Evolutionary conservation across 1,140 invertebrate species (phyloP).

Genomic region (Pogonus chalceus): DNA sequence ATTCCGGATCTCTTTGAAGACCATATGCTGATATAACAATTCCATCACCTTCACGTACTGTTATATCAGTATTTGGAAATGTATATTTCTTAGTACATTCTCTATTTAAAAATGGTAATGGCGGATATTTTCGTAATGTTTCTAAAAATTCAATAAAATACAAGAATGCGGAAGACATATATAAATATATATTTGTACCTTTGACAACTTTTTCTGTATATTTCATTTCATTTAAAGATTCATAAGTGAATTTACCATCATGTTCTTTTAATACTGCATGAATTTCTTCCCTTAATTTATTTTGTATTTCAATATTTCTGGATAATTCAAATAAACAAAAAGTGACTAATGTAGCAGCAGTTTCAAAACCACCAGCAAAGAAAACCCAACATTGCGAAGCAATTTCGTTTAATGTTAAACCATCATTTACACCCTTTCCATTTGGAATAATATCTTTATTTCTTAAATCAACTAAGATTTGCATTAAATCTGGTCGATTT

Average conservation of each 20-base stretch:
- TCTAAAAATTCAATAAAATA: conserved; percentile 25
- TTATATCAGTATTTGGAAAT: conserved; percentile 21
- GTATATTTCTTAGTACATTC: conserved; percentile 21
- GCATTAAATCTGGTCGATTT: conserved; percentile 34
- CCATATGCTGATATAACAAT: conserved; percentile 43
- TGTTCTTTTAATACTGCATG: conserved; percentile 13
- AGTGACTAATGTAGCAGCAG: not conserved
- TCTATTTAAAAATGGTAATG: conserved; percentile 22
- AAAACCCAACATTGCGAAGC: conserved; percentile 33
- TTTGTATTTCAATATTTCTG: conserved; percentile 9
- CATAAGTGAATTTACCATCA: conserved; percentile 28
- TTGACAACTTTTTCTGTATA: conserved; percentile 31
- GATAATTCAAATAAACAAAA: conserved; percentile 11
- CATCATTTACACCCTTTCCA: conserved; percentile 5
- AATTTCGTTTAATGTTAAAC: conserved; percentile 26
- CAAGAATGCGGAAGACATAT: not conserved
- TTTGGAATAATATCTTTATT: conserved; percentile 12
- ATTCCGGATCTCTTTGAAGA: conserved; percentile 40
- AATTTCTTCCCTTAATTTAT: conserved; percentile 10
- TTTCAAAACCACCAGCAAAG: conserved; percentile 20
- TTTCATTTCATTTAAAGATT: conserved; percentile 32
- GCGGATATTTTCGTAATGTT: conserved; percentile 36
- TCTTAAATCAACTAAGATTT: conserved; percentile 32
- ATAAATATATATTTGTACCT: conserved; percentile 10
- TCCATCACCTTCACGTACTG: conserved; percentile 36